Evolutionary conservation across 2,113 vertebrate genomes (phyloP), one percentile per base, ranked within the genome.

Genomic region (Zapornia atra): DNA sequence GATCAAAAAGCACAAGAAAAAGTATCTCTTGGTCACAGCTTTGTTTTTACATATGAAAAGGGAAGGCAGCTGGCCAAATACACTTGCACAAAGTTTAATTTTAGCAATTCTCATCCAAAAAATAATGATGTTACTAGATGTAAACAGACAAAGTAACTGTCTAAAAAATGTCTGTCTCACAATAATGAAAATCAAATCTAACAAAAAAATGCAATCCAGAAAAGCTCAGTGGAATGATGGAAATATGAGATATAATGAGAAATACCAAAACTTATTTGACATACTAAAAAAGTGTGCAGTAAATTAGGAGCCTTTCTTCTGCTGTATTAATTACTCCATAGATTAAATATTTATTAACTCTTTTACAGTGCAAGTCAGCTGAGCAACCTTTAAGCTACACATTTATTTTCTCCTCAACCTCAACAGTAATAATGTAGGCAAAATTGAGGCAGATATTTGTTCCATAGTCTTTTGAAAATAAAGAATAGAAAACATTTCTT

Each of bases 1-100:
- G 31, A 90, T 76, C 24, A 82, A 92, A 96, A 96, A 76, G 12
- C 10, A 33, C 46, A 88, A 86, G 66, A 88, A 97, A 73, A 80
- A 22, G 46, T 79, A 59, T 56, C 34, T 84, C 14, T 17, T 1
- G 0, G 34, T 68, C 50, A 76, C 59, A 66, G 66, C 20, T 72
- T 51, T 87, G 16, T 34, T 94, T 83, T 76, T 70, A 38, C 24
- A 36, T 8, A 48, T 60, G 56, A 87, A 82, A 91, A 88, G 44
- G 40, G 85, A 75, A 80, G n/a, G 40, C 68, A 73, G 34, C 34
- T 48, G 34, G 40, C 57, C 68, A 94, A 84, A 94, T 65, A 71
- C 7, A 12, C 33, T 72, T 94, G 59, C 20, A 48, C 66, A 94
- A 93, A 87, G 68, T 24, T 78, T 75, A 78, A 84, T 72, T 92